Percentiles rank a stretch among this genome's conserved stretches.
phyloP scores from a whole-genome alignment of 2,113 vertebrate genomes.

The Spheniscus mendiculus region DNA sequence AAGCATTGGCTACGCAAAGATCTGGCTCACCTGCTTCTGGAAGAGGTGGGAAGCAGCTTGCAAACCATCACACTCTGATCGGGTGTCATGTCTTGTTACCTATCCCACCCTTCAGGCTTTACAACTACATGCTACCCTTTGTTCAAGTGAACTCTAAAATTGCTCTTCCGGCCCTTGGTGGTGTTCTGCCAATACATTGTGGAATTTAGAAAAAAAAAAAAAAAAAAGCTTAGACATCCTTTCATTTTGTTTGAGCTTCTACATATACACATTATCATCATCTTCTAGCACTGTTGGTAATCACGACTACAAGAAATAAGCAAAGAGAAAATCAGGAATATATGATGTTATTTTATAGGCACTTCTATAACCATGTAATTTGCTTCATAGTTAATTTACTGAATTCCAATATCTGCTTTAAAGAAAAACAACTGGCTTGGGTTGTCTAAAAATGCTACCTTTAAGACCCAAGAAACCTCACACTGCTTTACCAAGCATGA shows the following conservation, averaged over 20 bases:
- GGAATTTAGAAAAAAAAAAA: background rate
- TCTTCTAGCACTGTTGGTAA: background rate
- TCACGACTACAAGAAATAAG: background rate
- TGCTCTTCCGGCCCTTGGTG: background rate
- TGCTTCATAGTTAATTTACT: background rate
- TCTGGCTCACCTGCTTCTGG: background rate
- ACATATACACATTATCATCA: background rate
- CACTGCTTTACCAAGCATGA: background rate
- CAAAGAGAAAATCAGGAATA: background rate
- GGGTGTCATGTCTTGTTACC: background rate
- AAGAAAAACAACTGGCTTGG: background rate
- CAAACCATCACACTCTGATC: background rate
- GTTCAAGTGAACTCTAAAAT: background rate
- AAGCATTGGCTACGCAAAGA: background rate
- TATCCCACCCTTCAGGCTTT: background rate
- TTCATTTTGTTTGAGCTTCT: background rate
- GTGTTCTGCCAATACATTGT: background rate
- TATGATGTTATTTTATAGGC: background rate
- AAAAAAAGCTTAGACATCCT: background rate
- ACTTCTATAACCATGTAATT: slow-evolving; percentile 24
- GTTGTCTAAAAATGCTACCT: background rate
- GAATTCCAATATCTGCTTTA: background rate
- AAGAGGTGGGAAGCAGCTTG: background rate
- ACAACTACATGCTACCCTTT: background rate
- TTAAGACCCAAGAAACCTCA: background rate